Evolutionary conservation across 2,797 vertebrate genomes (phyloP), one percentile per base, ranked within the genome.

Genomic region (Onychomys arenicola): DNA sequence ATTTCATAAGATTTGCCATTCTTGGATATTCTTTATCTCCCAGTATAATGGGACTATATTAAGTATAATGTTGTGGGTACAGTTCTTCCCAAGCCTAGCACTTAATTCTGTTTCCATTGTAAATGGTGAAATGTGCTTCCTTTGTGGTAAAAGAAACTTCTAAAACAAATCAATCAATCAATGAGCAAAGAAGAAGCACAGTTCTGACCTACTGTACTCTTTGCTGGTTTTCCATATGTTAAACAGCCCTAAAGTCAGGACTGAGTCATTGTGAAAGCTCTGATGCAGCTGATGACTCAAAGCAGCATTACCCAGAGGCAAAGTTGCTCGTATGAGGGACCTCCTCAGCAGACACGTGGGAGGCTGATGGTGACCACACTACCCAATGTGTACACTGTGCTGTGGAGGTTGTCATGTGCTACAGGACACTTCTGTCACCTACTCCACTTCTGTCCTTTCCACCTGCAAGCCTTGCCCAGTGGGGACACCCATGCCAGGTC

Each of bases 1-100:
- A 16, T 89, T 91, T 43, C 55, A n/a, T 27, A 59, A 32, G 55
- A 85, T 49, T 93, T 87, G 65, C 5, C 2, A 14, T 61, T 89
- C 55, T 69, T 34, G 19, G 83, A 59, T 76, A 91, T 76, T 71
- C 49, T 89, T 92, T 71, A 92, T 61, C 90, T 95, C 37, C 76
- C 29, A 83, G 6, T 32, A 65, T 40, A 86, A 83, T 77, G 29
- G 94, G 52, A 89, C 49, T 67, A 86, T 65, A 21, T 80, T 63
- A 67, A 89, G 80, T 69, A 76, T 77, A 95, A 78, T n/a, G 12
- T 14, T 32, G 1, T 71, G 83, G 55, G 32, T 86, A 2, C 23
- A 34, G 17, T 46, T 73, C 2, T 40, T 87, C 16, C 16, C 34
- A 52, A 52, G 46, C 21, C 11, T 19, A 77, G 43, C 3, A 1